A percentile compares a stretch with the other conserved stretches of the same genome.
These are phyloP conservation scores for Xenopus petersii DNA, from an alignment of 2,797 vertebrate genomes.

Conservation along the genomic window DNA sequence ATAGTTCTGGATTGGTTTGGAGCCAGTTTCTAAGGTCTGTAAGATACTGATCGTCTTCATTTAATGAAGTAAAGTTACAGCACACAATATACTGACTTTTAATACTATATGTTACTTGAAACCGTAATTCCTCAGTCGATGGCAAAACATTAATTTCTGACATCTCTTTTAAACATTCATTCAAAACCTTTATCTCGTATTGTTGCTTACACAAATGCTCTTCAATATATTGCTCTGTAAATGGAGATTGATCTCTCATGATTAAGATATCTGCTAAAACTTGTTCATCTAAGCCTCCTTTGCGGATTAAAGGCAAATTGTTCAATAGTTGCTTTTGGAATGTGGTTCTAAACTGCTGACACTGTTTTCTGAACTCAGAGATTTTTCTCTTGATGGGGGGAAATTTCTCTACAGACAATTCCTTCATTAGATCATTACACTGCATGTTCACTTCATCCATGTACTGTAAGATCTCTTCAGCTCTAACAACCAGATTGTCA, in stretches of 20 bases:
- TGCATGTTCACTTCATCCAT: slow-evolving; percentile 38
- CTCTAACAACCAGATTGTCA: slow-evolving; percentile 27
- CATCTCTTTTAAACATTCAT: slow-evolving; percentile 38
- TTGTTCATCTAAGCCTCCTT: slow-evolving; percentile 49
- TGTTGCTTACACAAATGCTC: slow-evolving; percentile 55
- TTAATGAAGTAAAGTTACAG: slow-evolving; percentile 51
- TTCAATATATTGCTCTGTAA: slow-evolving; percentile 44
- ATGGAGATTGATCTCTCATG: slow-evolving; percentile 50
- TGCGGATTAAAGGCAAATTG: slow-evolving; percentile 52
- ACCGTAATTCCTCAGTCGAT: background rate
- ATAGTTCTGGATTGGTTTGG: background rate
- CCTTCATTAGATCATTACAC: slow-evolving; percentile 48
- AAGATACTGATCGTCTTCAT: slow-evolving; percentile 33
- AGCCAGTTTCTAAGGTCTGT: slow-evolving; percentile 10
- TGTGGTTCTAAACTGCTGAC: slow-evolving; percentile 28
- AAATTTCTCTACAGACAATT: slow-evolving; percentile 22
- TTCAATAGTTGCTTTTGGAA: slow-evolving; percentile 47
- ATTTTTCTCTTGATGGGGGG: slow-evolving; percentile 45
- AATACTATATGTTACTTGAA: background rate
- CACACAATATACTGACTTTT: slow-evolving; percentile 39
- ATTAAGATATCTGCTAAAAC: slow-evolving; percentile 37
- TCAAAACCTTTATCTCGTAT: slow-evolving; percentile 45
- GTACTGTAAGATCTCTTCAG: slow-evolving; percentile 53
- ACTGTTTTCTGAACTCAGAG: slow-evolving; percentile 42
- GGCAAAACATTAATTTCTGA: slow-evolving; percentile 40